phyloP scores from a whole-genome alignment of 2,113 vertebrate genomes.

The Ptyas mucosa region DNA sequence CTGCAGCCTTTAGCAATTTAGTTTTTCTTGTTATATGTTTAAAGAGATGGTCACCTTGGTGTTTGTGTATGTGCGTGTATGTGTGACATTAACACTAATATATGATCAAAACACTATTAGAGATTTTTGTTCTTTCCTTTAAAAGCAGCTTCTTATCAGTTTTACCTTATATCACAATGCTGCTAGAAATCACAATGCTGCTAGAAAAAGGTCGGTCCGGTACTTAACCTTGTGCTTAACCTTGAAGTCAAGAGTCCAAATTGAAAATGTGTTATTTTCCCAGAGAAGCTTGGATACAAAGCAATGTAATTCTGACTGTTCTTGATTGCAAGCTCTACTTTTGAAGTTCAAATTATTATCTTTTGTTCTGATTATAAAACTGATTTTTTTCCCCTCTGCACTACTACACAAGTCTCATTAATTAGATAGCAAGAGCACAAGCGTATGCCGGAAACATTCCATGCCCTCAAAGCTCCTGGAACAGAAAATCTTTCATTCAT shows the following conservation, averaged over 20 bases:
- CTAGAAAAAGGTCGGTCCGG: not conserved
- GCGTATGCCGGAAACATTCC: not conserved
- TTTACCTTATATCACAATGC: slow-evolving; percentile 7
- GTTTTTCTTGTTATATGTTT: not conserved
- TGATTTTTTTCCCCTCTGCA: slow-evolving; percentile 28
- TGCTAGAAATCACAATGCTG: slow-evolving; percentile 22
- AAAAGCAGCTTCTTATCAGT: slow-evolving; percentile 29
- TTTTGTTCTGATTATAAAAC: slow-evolving; percentile 39
- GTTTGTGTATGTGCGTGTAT: not conserved
- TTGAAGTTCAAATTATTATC: slow-evolving; percentile 26
- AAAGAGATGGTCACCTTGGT: not conserved
- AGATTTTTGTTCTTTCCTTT: slow-evolving; percentile 21
- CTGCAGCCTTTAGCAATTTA: not conserved
- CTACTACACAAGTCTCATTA: slow-evolving; percentile 6
- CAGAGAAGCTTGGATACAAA: not conserved
- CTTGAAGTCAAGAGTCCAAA: slow-evolving; percentile 2
- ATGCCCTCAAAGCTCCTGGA: slow-evolving; percentile 5
- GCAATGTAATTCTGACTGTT: slow-evolving; percentile 27
- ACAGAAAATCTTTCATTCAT: not conserved
- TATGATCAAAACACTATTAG: not conserved
- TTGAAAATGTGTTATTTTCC: slow-evolving; percentile 18
- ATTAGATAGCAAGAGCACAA: slow-evolving; percentile 21
- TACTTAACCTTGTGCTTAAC: slow-evolving; percentile 1
- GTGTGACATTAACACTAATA: not conserved
- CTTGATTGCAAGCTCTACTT: slow-evolving; percentile 16